Evolutionary conservation across 2,113 vertebrate genomes (phyloP), one percentile per base, ranked within the genome.

Genomic region (Myrmophylax atrothorax): DNA sequence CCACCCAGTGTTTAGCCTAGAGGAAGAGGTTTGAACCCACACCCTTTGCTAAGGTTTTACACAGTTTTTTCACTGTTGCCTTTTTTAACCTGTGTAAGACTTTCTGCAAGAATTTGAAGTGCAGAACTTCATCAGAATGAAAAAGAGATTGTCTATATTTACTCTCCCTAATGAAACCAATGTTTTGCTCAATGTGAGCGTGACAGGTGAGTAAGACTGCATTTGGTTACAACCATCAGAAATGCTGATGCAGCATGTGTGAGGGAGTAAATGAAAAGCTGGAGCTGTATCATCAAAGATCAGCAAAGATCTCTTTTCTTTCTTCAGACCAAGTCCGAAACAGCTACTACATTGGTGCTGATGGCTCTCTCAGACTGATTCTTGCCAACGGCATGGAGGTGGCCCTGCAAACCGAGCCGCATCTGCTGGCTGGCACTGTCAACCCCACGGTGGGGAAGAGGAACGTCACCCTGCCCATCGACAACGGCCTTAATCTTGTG

Each of bases 351-450:
- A 99, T 99, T 0, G 99, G 99, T 0, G 98, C 99, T 1, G 99
- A 99, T 0, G 99, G 99, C 33, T 99, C 99, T 2, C 98, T 99
- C 95, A 97, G 99, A 17, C 97, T 99, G 68, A 99, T 99, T 83
- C 96, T 99, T 9, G 99, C 99, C 86, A 99, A 99, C 0, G 99
- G 99, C 29, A 99, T 99, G 99, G 99, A 99, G 93, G 99, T 99
- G 94, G 98, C 99, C 1, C 97, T 99, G 91, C 99, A 99, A 95
- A 99, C 99, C 0, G 99, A 99, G 95, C 99, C 99, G 0, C 99
- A 99, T 97, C 98, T 99, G 58, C 98, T 99, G 96, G 99, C 99
- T 0, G 99, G 99, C 83, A 99, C 99, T 0, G 99, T 99, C 91
- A 99, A 99, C 97, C 99, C 99, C 70, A 99, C 99, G 0, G 99